Base-by-base conservation (phyloP, 53 echinoderm and acorn worm species). In the Henricia sp. region DNA sequence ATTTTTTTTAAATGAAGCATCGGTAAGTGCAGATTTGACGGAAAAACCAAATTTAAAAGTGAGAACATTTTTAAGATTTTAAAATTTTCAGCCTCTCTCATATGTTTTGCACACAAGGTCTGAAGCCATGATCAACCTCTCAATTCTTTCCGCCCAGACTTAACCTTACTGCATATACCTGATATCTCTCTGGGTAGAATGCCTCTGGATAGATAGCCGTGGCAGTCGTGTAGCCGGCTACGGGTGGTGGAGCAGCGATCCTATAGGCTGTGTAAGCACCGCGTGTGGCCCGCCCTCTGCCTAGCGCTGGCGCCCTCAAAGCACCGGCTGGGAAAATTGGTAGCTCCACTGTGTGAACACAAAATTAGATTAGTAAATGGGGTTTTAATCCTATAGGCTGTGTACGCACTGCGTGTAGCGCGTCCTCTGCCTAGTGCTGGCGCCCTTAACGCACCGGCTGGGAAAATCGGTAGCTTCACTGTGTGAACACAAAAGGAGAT, bases 211-310 rank as follows among this genome's bases (percentile, higher is more conserved):
- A 94, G 72, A 94, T 87, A 76, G 94, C 94, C 43, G 95, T 89
- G 21, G 93, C 89, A 13, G 99, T 85, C 16, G 95, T 84, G 72
- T 93, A 95, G 70, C 99, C 99, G 29, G 99, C 85, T 69, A 97
- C 94, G 52, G 99, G 92, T 28, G 94, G 90, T 37, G 99, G 99
- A 84, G 94, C 86, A 50, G 99, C 99, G 29, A 97, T 86, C 67
- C 99, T 90, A 90, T 97, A 94, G 52, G 94, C 88, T 20, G 94
- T 89, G 68, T 94, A 97, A 0, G 99, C 90, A 56, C 94, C 92
- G 56, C 99, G 88, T 38, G 90, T 89, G 56, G 99, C 88, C 44
- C 99, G 94, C 41, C 96, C 96, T 88, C 96, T 87, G 41, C 96
- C 96, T 27, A 94, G 74, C 21, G 92, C 93, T 70, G 86, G 93